Base-by-base conservation (phyloP, 2,797 vertebrate species). In the Eremophila alpestris region DNA sequence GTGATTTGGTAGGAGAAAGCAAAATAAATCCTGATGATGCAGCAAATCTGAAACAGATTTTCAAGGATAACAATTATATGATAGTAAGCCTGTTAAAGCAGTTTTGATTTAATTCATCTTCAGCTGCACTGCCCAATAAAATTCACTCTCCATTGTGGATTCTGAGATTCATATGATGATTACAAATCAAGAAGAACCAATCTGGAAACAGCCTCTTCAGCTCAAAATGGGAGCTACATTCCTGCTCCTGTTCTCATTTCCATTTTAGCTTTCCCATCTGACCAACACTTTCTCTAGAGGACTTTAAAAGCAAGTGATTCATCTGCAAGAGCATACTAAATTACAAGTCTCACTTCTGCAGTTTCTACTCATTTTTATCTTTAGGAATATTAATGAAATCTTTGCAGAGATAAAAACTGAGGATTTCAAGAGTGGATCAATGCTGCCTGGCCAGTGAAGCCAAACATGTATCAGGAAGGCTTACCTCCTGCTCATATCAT, bases 231-330 rank as follows among this genome's bases (percentile, higher is more conserved):
- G 45, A 94, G 60, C 22, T 94, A 30, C 4, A 6, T 70, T 94
- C 71, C 29, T 62, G 36, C 65, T 94, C 87, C 29, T 62, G 36
- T 70, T 94, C 87, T 94, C 64, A 67, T 77, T 95, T 87, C 52
- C 52, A 58, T 83, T 94, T 93, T 80, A 91, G 64, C 49, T 80
- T 68, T 86, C 76, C 68, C 56, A 80, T 83, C 45, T 91, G 91
- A 95, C 64, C 64, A 87, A 84, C 70, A 79, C 43, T 43, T 85
- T 82, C 43, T 17, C 13, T 71, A 51, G 20, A 62, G 43, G 89
- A 83, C 40, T 84, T 95, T n/a, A 76, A 87, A 79, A 94, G 30
- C 24, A 65, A 84, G 16, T 91, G 87, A 91, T 82, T 94, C 40
- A 87, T 83, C 59, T 80, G 21, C 51, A 87, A 65, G 13, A 87